Evolutionary conservation across 2,888 invertebrate species (phyloP).

Genomic region (Heterodera filipjevi): DNA sequence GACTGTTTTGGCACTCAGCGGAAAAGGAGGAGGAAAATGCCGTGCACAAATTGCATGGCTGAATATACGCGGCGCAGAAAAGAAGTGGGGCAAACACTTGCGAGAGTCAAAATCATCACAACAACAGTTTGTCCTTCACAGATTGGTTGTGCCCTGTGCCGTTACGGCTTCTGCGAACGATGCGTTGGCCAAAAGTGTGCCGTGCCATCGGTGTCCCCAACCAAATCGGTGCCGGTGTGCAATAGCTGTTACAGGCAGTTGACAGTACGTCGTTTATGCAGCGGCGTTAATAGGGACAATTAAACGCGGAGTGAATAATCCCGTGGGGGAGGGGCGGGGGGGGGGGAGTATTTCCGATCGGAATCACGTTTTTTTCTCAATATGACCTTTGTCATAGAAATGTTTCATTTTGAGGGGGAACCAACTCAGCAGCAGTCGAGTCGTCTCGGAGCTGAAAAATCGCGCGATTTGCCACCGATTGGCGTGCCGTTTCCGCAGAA

Average conservation of each 20-base stretch:
- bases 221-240: constrained; percentile 57
- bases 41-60: constrained; percentile 49
- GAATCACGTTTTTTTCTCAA: too few relatives aligned
- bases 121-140: constrained; percentile 2
- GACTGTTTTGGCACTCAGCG: background rate
- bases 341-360: too few relatives aligned
- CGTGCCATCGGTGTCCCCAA: constrained; percentile 46
- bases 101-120: background rate
- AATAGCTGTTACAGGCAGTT: constrained; percentile 48
- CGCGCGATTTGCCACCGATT: constrained; percentile 6
- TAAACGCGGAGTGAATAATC: too few relatives aligned
- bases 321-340: too few relatives aligned
- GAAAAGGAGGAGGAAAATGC: constrained; percentile 33
- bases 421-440: constrained; percentile 11
- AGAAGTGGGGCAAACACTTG: constrained; percentile 31
- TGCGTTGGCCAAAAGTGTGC: constrained; percentile 52
- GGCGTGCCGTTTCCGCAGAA: constrained; percentile 25
- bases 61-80: constrained; percentile 37
- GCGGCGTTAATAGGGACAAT: too few relatives aligned
- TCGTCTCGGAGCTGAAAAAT: background rate
- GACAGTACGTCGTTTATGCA: background rate
- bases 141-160: constrained; percentile 56
- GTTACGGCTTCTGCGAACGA: constrained; percentile 59
- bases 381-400: constrained; percentile 20
- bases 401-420: background rate